Base-by-base conservation (phyloP, 2,113 vertebrate genomes). In the Saguinus midas region DNA sequence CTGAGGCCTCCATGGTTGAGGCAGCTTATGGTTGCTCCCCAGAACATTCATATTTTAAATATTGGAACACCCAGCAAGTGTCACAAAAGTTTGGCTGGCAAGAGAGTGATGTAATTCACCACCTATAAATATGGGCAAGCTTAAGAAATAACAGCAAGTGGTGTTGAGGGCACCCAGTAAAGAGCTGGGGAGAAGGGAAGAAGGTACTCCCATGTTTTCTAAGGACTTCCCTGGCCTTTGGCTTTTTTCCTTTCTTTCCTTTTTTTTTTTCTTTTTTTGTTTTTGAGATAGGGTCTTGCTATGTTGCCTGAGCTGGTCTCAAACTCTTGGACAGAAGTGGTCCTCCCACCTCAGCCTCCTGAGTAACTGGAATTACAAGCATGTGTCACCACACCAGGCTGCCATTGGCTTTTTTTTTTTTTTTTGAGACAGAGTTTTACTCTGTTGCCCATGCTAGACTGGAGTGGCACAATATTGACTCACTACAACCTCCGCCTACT, bases 1-100 rank as follows among this genome's bases (percentile, higher is more conserved):
- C n/a, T 92, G 37, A 90, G 52, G 40, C 40, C 73, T 94, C 29
- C 13, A 9, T 61, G 21, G 37, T 43, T 75, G 61, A 64, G 32
- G 25, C 2, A 40, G 20, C 37, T 83, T 52, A 9, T n/a, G n/a
- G 2, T 50, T 66, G 27, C 27, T 57, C 91, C n/a, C 37, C 27
- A 87, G 11, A 76, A 87, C 32, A 70, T 50, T 73, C 32, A 23
- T 43, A 9, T 93, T 87, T 97, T 95, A 68, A 96, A 92, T 83
- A 68, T 68, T 32, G 37, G 18, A 40, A 58, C 37, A 83, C 32
- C 27, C 13, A 87, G n/a, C 1, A 94, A 94, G 48, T 79, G 13
- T 52, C 52, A 43, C 37, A 85, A 50, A 82, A 11, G 64, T 95
- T 58, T 93, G 55, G 32, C 40, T 89, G 11, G 68, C 50, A 91